Evolutionary conservation across 2,797 vertebrate species (phyloP).

Genomic region (Brachymystax lenok): DNA sequence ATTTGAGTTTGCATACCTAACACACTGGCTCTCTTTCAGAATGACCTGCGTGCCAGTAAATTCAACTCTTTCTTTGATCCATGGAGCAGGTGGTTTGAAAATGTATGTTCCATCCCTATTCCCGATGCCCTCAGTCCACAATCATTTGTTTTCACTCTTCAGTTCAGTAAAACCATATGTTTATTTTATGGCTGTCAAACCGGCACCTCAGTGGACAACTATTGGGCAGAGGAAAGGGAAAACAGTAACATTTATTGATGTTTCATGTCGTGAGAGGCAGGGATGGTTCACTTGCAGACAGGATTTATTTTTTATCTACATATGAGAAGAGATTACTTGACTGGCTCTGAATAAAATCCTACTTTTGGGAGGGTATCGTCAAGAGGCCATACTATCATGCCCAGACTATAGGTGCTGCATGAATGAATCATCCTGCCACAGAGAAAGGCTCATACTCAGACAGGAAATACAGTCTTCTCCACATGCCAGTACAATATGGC

Average conservation of each 20-base stretch:
- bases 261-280: neutral
- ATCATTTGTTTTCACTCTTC: constrained; percentile 8
- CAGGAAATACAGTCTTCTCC: constrained; percentile 43
- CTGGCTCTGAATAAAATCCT: neutral
- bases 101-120: neutral
- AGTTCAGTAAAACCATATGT: constrained; percentile 21
- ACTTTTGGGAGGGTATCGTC: neutral
- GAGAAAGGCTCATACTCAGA: constrained; percentile 14
- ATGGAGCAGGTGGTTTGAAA: constrained; percentile 6
- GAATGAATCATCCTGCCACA: neutral
- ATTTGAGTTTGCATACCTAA: constrained; percentile 19
- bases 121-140: neutral
- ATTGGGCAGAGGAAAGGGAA: constrained; percentile 7
- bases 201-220: constrained; percentile 9
- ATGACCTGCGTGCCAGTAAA: constrained; percentile 1
- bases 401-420: neutral
- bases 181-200: constrained; percentile 19
- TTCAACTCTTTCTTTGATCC: constrained; percentile 5
- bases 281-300: neutral
- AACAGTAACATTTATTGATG: constrained; percentile 7
- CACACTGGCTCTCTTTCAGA: constrained; percentile 12
- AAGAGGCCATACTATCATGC: neutral
- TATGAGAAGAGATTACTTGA: neutral
- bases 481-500: constrained; percentile 46
- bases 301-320: too few species aligned